Base-by-base conservation (phyloP, 2,888 invertebrate species). In the Pycnomerus fuliginosus region DNA sequence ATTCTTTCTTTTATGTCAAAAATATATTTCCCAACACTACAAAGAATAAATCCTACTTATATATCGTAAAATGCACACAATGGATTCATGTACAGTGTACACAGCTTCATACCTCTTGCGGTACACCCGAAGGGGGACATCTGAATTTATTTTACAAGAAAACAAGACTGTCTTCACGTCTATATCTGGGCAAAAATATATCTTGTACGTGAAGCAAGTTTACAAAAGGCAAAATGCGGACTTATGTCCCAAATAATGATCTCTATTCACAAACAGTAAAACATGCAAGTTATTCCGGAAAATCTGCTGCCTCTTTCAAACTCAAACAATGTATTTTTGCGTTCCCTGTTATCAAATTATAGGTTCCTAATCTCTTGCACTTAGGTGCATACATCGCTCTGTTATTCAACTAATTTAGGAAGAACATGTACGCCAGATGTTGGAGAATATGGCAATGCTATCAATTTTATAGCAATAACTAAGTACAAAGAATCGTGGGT, bases 11-110 rank as follows among this genome's bases (percentile, higher is more conserved):
- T 56, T 65, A 64, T 66, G 67, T 66, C 64, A 70, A 69, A 69
- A 70, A 69, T 68, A 70, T 70, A 70, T 58, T 64, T 67, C 60
- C n/a, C 58, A 67, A 65, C 60, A 64, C 67, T 67, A 64, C 65
- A 62, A 60, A 62, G 62, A 62, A 58, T 64, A 61, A 48, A 23
- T 13, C 15, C 8, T 30, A 13, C 4, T 33, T 16, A 32, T 20
- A n/a, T 42, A 38, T 45, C 40, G 31, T 35, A 51, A 22, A 62
- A 60, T 61, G 60, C 61, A 58, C 60, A 62, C 62, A 59, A 41
- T 52, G 56, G 49, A 60, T 56, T 52, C 53, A 56, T 58, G 53
- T 56, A 56, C 53, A 60, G n/a, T 32, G 17, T 34, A 34, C 34
- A 34, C 34, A 34, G 34, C 34, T 23, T 24, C 15, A 12, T 17